Conservation (phyloP, 1,140 invertebrate species). For the Lasioglossum baleicum region DNA sequence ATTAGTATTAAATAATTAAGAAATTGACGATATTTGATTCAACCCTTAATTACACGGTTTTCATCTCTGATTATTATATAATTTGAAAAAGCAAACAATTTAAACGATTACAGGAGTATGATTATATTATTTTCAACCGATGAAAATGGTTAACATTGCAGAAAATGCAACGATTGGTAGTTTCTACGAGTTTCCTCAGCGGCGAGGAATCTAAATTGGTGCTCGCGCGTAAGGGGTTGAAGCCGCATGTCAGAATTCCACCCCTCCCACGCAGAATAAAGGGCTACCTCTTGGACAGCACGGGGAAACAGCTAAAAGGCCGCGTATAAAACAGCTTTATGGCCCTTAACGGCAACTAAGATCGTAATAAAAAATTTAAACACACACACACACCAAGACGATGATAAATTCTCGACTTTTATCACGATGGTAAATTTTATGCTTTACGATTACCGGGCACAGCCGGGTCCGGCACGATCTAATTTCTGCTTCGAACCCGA, state of each 20-base stretch:
- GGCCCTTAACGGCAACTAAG: slow-evolving; percentile 47
- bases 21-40: no score
- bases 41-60: no score
- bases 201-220: neutral
- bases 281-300: neutral
- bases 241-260: neutral
- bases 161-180: no score
- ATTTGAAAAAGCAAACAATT: no score
- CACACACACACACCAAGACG: slow-evolving; percentile 41
- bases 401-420: slow-evolving; percentile 50
- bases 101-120: no score
- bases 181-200: no score
- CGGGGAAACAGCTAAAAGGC: slow-evolving; percentile 32
- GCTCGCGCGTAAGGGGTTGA: slow-evolving; percentile 12
- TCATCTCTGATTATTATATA: no score
- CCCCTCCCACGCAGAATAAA: slow-evolving; percentile 15
- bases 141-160: no score
- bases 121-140: no score
- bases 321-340: slow-evolving; percentile 44
- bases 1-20: no score
- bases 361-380: slow-evolving; percentile 49
- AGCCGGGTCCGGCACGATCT: slow-evolving; percentile 13
- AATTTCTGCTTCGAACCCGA: neutral
- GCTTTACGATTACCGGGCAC: slow-evolving; percentile 30
- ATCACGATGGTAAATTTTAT: slow-evolving; percentile 45